Evolutionary conservation across 2,797 vertebrate species (phyloP).

Genomic region (Nothura maculosa): DNA sequence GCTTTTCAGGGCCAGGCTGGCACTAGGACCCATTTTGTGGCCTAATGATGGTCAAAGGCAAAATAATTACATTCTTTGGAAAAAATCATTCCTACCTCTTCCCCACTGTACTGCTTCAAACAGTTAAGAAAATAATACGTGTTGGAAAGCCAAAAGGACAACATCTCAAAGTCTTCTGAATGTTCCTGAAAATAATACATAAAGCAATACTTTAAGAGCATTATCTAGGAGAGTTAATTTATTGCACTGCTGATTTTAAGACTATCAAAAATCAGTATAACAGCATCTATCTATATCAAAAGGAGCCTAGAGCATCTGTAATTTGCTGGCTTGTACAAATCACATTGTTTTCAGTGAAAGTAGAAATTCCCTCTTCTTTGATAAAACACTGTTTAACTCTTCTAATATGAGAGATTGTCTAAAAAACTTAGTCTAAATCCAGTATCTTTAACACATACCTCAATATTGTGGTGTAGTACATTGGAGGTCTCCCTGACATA

Average conservation of each 20-base stretch:
- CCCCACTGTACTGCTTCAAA: slow-evolving; percentile 98
- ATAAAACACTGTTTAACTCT: neutral
- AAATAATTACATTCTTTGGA: neutral
- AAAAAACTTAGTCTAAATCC: neutral
- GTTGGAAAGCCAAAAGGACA: slow-evolving; percentile 98
- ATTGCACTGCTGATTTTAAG: neutral
- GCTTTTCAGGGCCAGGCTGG: too few relatives aligned
- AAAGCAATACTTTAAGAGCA: neutral
- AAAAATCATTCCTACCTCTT: slow-evolving; percentile 86
- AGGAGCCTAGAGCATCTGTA: neutral
- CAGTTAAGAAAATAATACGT: slow-evolving; percentile 93
- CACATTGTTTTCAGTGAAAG: neutral
- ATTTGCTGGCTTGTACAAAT: neutral
- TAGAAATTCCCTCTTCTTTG: neutral
- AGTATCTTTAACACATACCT: neutral
- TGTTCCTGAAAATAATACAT: slow-evolving; percentile 82
- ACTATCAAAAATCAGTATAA: neutral
- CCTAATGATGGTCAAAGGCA: neutral
- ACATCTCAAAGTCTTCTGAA: slow-evolving; percentile 90
- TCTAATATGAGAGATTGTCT: neutral
- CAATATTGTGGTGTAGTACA: rapidly evolving
- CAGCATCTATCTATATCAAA: neutral
- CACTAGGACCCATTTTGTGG: too few relatives aligned
- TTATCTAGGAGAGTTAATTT: neutral
- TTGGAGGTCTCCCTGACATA: neutral